Evolutionary conservation across 2,888 invertebrate species (phyloP).

Genomic region (Eristalis pertinax): DNA sequence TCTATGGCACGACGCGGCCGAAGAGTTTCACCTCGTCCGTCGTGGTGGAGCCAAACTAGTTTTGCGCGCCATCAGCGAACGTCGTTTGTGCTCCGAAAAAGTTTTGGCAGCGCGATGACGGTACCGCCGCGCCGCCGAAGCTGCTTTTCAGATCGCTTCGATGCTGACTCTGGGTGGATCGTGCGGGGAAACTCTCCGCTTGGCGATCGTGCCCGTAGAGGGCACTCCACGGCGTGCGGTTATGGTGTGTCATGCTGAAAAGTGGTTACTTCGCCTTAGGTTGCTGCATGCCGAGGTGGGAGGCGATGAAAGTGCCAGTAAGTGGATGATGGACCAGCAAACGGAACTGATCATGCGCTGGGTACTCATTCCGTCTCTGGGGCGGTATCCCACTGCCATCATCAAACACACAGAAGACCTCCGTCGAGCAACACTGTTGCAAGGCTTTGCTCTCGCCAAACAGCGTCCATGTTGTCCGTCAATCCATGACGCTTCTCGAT

Average conservation of each 20-base stretch:
- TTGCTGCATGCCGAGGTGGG: too few relatives aligned
- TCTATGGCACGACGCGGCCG: neutral
- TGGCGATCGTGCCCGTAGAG: neutral
- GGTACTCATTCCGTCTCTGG: too few relatives aligned
- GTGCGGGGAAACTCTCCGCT: neutral
- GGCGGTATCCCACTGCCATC: neutral
- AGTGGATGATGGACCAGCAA: too few relatives aligned
- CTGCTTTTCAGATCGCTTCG: too few relatives aligned
- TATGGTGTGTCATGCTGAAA: neutral
- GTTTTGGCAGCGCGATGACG: conserved; percentile 39
- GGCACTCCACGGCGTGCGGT: neutral
- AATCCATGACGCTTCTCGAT: conserved; percentile 20
- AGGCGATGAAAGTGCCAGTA: neutral
- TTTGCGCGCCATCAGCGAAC: neutral
- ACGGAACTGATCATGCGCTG: too few relatives aligned
- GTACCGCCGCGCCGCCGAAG: neutral
- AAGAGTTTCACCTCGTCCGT: neutral
- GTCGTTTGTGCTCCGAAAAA: conserved; percentile 34
- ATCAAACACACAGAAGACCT: neutral
- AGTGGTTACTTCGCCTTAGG: too few relatives aligned
- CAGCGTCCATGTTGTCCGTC: conserved; percentile 16
- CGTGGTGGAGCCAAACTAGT: neutral
- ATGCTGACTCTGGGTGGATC: neutral
- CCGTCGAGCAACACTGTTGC: conserved; percentile 11
- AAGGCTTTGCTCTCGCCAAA: conserved; percentile 4